Evolutionary conservation across 2,888 invertebrate species (phyloP), one percentile per base, ranked within the genome.

Genomic region (Trichogramma dendrolimi): DNA sequence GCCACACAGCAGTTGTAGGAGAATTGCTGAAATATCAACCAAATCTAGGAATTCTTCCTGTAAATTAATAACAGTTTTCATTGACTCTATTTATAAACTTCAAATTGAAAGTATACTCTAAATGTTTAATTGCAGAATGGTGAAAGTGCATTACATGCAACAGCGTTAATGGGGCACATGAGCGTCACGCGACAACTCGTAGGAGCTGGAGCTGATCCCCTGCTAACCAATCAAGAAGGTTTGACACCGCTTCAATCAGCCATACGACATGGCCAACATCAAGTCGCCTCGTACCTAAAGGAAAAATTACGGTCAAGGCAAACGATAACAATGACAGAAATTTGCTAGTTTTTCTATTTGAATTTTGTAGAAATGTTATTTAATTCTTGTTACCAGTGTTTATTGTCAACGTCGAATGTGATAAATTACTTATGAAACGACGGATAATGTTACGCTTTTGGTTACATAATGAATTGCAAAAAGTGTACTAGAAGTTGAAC

Each of bases 121-220:
- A 47, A 27, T 61, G 40, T 38, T 27, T 39, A 40, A 41, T 58
- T 81, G 47, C 79, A 94, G 94, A 96, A 95, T 82, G 96, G 95
- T 0, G 94, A 96, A 81, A 88, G 90, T 60, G 91, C 93, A 1
- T 81, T 96, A 55, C 96, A 96, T 82, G 95, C 94, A 54, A 95
- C 95, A 4, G 90, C 91, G 46, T 86, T 94, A 82, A 92, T 91
- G 79, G 95, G 94, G 0, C 91, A 92, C 75, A 83, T 92, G 77
- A 81, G 88, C 4, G 89, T 93, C 55, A 89, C 89, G 61, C 87
- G 89, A 73, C 86, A 89, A 74, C 81, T 94, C 49, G 82, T 91
- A 53, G 86, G 84, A 60, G 86, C 88, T 67, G 89, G 87, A 50
- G 84, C 88, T 55, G 85, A 90, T 81, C 83, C 88, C 52, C 81